Base-by-base conservation (phyloP, 2,888 invertebrate genomes). In the Emesis russula region DNA sequence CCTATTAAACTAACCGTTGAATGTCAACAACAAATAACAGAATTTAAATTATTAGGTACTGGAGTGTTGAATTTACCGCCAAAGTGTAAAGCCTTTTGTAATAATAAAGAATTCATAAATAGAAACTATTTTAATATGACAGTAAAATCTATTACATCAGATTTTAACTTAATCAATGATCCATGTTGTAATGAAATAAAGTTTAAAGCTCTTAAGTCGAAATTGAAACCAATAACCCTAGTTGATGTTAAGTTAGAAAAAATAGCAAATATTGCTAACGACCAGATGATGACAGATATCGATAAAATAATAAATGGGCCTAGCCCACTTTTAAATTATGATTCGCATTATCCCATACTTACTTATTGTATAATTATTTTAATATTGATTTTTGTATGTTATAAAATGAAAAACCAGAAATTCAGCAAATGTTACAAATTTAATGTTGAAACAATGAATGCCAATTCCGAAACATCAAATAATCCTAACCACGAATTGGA, bases 1-100 rank as follows among this genome's bases (percentile, higher is more conserved):
- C 78, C 78, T n/a, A 66, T 38, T 66, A 68, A 78, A 66, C 68
- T 78, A 2, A 68, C 44, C 25, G 44, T 78, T 2, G 68, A 78
- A 31, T 68, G 66, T 18, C 68, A 78, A 31, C 5, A 9, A 11
- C 18, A 41, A 66, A 78, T 41, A 66, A 25, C 11, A 68, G 68
- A 78, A 38, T 66, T 5, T 31, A 66, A 66, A 25, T 9, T 66
- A 18, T 31, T 66, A 9, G 63, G 63, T 25, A 63, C 63, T 6
- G 63, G 63, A 0, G 11, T 66, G 3, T 2, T 66, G 25, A 66
- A 25, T 7, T 25, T 66, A 66, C 25, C 18, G 7, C 63, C 18
- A 9, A 18, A 66, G 1, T 63, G 63, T 63, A 63, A 7, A 63
- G 63, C 63, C 11, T 25, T 18, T 2, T 63, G 18, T 63, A 63